phyloP scores from a whole-genome alignment of 2,797 vertebrate species.

The Phataginus tetradactyla region DNA sequence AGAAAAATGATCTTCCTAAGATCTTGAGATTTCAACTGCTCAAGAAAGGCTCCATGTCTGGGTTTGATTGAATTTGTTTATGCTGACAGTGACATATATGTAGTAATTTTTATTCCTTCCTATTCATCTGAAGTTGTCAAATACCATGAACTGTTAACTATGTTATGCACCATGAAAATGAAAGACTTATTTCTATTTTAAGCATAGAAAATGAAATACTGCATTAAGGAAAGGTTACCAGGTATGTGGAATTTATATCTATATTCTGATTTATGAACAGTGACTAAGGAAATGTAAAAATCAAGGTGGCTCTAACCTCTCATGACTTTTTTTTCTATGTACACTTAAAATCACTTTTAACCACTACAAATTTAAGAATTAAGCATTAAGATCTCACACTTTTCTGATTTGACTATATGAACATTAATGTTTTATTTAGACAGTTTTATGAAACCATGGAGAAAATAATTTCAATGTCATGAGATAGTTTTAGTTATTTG shows the following conservation, averaged over 20 bases:
- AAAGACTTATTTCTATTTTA: constrained; percentile 10
- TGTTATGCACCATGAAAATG: neutral
- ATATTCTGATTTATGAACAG: neutral
- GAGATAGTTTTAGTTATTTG: neutral
- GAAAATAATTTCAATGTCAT: neutral
- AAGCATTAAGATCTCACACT: neutral
- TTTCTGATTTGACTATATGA: neutral
- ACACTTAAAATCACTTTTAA: neutral
- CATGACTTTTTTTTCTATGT: neutral
- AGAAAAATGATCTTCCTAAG: neutral
- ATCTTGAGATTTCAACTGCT: neutral
- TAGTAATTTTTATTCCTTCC: neutral
- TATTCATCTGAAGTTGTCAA: neutral
- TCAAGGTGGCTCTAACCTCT: neutral
- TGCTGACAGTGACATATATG: neutral
- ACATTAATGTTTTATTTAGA: neutral
- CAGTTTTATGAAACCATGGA: neutral
- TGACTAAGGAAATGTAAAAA: neutral
- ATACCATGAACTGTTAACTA: neutral
- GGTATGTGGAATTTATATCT: neutral
- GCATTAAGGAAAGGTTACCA: neutral
- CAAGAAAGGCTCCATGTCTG: neutral
- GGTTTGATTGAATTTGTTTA: neutral
- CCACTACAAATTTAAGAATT: neutral
- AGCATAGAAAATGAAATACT: neutral